phyloP scores from a whole-genome alignment of 2,888 invertebrate genomes.

The Rutpela maculata region DNA sequence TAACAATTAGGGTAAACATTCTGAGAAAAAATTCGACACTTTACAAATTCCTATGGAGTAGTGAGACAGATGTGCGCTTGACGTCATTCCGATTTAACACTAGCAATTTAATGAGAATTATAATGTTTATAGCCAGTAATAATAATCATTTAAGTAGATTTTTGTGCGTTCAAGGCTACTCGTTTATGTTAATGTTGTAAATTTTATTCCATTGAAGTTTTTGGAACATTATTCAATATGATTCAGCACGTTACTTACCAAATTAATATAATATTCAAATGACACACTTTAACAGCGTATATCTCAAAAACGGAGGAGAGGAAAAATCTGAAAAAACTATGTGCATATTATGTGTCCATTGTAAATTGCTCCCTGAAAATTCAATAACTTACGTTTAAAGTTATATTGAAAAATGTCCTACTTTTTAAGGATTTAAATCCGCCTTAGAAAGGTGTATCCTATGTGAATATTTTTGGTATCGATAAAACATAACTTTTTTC shows the following conservation, averaged over 20 bases:
- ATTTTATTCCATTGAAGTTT: constrained; percentile 28
- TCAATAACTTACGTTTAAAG: too few relatives aligned
- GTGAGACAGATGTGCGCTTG: constrained; percentile 17
- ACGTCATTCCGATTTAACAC: constrained; percentile 28
- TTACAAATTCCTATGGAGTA: background rate
- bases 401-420: too few relatives aligned
- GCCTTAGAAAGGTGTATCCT: too few relatives aligned
- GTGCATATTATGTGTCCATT: too few relatives aligned
- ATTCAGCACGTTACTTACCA: background rate
- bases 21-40: background rate
- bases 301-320: too few relatives aligned
- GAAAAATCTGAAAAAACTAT: too few relatives aligned
- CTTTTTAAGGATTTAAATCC: too few relatives aligned
- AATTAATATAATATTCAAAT: too few relatives aligned
- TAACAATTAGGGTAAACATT: constrained; percentile 13
- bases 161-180: constrained; percentile 21
- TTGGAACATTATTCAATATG: background rate
- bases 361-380: too few relatives aligned
- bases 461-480: too few relatives aligned
- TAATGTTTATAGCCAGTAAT: constrained; percentile 35
- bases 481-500: too few relatives aligned
- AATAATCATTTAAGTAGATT: constrained; percentile 33
- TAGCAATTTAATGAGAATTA: constrained; percentile 30
- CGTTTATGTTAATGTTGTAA: constrained; percentile 29
- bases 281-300: too few relatives aligned